Evolutionary conservation across 2,113 vertebrate genomes (phyloP).

Genomic region (Bufo bufo): DNA sequence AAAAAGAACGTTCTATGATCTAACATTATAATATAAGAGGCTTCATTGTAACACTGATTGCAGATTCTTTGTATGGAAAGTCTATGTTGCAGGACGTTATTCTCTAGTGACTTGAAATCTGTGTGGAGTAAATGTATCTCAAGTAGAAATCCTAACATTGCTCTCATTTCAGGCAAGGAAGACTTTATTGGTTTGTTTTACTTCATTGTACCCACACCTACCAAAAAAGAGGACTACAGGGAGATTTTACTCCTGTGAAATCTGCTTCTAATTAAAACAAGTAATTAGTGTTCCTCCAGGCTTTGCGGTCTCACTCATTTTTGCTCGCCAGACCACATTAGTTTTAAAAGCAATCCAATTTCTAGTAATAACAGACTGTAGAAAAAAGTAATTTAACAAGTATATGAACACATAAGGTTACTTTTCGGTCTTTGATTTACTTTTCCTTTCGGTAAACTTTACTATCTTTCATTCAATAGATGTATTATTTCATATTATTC

Average conservation of each 20-base stretch:
- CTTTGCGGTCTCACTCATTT: conserved; percentile 84
- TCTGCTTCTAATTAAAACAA: conserved; percentile 94
- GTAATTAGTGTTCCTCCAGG: conserved; percentile 97
- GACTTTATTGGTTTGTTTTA: conserved; percentile 92
- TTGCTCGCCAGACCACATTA: conserved; percentile 80
- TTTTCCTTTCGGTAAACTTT: conserved; percentile 63
- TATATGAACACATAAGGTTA: conserved; percentile 78
- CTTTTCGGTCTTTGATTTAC: conserved; percentile 76
- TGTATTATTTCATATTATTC: not conserved
- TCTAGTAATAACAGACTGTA: conserved; percentile 80
- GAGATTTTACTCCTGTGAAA: conserved; percentile 92
- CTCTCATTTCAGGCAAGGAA: conserved; percentile 82
- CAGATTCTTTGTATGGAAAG: conserved; percentile 86
- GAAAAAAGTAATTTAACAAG: conserved; percentile 81
- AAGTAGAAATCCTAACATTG: conserved; percentile 71
- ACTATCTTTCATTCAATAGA: not conserved
- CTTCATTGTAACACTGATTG: conserved; percentile 88
- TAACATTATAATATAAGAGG: conserved; percentile 94
- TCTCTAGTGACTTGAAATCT: conserved; percentile 76
- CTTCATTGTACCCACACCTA: conserved; percentile 77
- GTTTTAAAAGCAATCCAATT: conserved; percentile 82
- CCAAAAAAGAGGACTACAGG: conserved; percentile 80
- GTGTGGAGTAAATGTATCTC: conserved; percentile 77
- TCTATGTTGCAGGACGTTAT: conserved; percentile 69
- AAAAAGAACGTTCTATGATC: conserved; percentile 97